Evolutionary conservation across 2,797 vertebrate species (phyloP), one percentile per base, ranked within the genome.

Genomic region (Rhadinocentrus ornatus): DNA sequence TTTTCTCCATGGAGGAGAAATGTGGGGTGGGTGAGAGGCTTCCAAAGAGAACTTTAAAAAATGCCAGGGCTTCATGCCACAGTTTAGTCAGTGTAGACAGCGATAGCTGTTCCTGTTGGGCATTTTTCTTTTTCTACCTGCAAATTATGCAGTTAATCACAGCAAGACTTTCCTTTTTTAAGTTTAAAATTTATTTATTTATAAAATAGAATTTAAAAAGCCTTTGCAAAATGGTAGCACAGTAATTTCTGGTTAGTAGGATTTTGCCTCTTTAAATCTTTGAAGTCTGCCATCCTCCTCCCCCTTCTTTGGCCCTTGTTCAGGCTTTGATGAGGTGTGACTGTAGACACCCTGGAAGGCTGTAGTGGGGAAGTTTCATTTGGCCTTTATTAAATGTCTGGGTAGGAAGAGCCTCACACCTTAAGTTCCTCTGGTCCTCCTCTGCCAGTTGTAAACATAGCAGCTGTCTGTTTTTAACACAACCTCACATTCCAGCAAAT

Each of bases 241-340:
- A 60, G 61, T 75, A 24, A 71, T 82, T 86, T 82, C 15, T 70
- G 53, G 39, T 64, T 82, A 73, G 69, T 71, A 60, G 71, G 60
- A 69, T 50, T 75, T 29, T 22, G 32, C 48, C 61, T 57, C 56
- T 55, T 22, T 34, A 71, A 50, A 78, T 80, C 82, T 86, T 86
- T 86, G 80, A 88, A 84, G 82, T 83, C 63, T 26, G 41, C 13
- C 64, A 55, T 62, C 58, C 69, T 35, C 10, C 68, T 70, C n/a
- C 72, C 64, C 57, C 66, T 29, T 56, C 52, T 55, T 54, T 32
- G 7, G 67, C 57, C 76, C 76, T 75, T 6, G 69, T 80, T 78
- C 66, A 16, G 65, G 82, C 87, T 92, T 90, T 92, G 90, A 91
- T 86, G 89, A 88, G 89, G 89, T 88, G 90, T 85, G 88, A 90